These are phyloP conservation scores for Poecile montanus DNA, from an alignment of 2,797 vertebrate genomes.

Conservation along the genomic window DNA sequence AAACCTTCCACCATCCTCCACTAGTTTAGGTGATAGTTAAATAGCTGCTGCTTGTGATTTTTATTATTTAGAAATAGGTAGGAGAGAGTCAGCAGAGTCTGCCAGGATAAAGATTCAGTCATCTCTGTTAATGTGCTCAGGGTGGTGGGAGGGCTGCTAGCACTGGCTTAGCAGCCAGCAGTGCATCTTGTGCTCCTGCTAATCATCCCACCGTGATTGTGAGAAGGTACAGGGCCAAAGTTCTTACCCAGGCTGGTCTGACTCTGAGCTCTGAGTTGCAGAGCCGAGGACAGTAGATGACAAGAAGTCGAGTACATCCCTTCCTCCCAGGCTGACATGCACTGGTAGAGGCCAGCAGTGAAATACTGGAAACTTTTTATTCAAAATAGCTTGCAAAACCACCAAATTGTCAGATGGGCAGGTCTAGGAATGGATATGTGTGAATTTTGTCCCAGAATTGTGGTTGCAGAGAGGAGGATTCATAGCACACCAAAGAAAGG, in stretches of 20 bases:
- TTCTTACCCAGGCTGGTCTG: not conserved
- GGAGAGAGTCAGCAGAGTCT: not conserved
- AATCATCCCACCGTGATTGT: not conserved
- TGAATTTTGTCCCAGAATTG: not conserved
- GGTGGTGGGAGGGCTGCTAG: not conserved
- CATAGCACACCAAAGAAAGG: not conserved
- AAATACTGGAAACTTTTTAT: not conserved
- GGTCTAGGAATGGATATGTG: not conserved
- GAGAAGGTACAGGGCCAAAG: not conserved
- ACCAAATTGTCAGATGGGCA: not conserved
- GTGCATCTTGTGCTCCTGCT: not conserved
- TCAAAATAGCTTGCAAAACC: not conserved
- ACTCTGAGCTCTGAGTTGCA: not conserved
- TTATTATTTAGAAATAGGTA: not conserved
- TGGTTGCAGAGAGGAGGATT: not conserved
- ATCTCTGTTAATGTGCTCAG: not conserved
- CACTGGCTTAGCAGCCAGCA: not conserved
- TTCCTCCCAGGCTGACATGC: not conserved
- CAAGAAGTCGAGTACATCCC: accelerated
- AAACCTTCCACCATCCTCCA: not conserved
- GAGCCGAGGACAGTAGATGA: not conserved
- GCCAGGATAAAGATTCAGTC: not conserved
- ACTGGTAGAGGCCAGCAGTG: not conserved
- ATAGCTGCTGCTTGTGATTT: not conserved
- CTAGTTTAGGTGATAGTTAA: not conserved